phyloP scores from a whole-genome alignment of 2,113 vertebrate genomes.

The Leptobrachium leishanense region DNA sequence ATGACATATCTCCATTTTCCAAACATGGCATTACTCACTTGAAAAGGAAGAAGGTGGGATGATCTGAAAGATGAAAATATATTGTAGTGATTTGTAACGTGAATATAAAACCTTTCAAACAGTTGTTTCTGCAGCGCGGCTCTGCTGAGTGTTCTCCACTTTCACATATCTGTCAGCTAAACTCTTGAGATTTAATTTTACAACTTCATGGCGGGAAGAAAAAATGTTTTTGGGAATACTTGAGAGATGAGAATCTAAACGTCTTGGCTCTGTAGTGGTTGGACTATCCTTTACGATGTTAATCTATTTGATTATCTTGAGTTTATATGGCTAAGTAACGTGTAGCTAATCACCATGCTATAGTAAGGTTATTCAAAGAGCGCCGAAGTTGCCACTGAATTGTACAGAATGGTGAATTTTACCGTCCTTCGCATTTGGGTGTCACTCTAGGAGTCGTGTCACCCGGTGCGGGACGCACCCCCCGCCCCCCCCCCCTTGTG shows the following conservation, averaged over 20 bases:
- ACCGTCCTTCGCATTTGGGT: too few species aligned
- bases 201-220: background rate
- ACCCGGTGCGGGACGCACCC: too few species aligned
- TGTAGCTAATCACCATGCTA: too few species aligned
- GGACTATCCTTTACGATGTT: background rate
- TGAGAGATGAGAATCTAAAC: constrained; percentile 6
- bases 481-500: too few species aligned
- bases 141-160: constrained; percentile 1
- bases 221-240: background rate
- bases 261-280: constrained; percentile 8
- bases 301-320: background rate
- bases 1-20: background rate
- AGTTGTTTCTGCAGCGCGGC: background rate
- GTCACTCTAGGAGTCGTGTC: too few species aligned
- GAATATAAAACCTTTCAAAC: constrained; percentile 4
- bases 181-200: background rate
- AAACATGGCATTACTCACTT: background rate
- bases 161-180: constrained; percentile 9
- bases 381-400: too few species aligned
- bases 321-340: too few species aligned
- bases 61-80: constrained; percentile 19
- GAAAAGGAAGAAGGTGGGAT: background rate
- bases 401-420: too few species aligned
- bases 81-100: constrained; percentile 19
- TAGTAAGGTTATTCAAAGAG: too few species aligned